Evolutionary conservation across 2,113 vertebrate species (phyloP).

Genomic region (Myotis davidii): DNA sequence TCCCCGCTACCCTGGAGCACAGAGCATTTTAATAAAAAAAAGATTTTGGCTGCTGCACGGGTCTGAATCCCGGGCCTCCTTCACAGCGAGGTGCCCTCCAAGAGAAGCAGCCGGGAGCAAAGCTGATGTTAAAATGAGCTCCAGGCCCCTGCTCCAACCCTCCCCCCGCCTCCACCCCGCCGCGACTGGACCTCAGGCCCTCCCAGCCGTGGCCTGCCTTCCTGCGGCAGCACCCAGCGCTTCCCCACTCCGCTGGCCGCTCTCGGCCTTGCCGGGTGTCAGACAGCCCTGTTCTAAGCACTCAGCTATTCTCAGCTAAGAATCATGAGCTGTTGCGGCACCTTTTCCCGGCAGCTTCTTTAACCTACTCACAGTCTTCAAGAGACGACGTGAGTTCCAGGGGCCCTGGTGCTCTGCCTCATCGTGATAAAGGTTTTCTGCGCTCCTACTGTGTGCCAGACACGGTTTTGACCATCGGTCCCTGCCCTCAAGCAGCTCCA

Average conservation of each 20-base stretch:
- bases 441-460: background rate
- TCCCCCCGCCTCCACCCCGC: too few relatives aligned
- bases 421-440: background rate
- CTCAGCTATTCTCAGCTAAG: background rate
- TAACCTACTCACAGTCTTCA: background rate
- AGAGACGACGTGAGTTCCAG: background rate
- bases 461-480: background rate
- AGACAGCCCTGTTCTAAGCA: too few relatives aligned
- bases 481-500: background rate
- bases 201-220: background rate
- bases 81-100: background rate
- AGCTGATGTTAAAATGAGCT: background rate
- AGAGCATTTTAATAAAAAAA: conserved; percentile 80
- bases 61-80: conserved; percentile 29
- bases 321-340: rapidly evolving
- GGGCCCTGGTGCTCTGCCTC: background rate
- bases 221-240: background rate
- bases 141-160: background rate
- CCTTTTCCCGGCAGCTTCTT: background rate
- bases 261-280: rapidly evolving
- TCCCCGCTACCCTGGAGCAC: conserved; percentile 69
- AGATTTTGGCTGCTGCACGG: conserved; percentile 67
- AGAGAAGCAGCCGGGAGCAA: background rate
- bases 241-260: background rate
- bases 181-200: background rate